phyloP scores from a whole-genome alignment of 35 echinoderm and acorn worm genomes.

The Heliocidaris erythrogramma region DNA sequence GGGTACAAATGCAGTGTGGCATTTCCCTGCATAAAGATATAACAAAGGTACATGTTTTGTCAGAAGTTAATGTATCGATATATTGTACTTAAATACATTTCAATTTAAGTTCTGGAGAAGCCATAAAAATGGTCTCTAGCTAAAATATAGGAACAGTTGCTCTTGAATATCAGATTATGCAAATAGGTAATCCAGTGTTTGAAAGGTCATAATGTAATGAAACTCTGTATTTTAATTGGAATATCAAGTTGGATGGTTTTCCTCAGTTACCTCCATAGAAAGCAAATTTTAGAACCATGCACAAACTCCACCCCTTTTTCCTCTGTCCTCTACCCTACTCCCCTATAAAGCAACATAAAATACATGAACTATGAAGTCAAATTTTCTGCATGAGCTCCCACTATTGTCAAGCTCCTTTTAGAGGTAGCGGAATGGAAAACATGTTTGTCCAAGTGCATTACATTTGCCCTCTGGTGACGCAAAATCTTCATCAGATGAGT shows the following conservation, averaged over 20 bases:
- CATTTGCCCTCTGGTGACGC: background rate
- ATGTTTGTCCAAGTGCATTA: background rate
- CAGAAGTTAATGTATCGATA: no score
- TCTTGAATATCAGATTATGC: no score
- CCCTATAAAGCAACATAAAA: background rate
- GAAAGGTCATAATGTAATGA: no score
- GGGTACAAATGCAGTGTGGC: slow-evolving; percentile 97
- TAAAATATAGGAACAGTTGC: no score
- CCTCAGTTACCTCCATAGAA: no score
- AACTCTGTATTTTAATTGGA: no score
- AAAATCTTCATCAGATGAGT: background rate
- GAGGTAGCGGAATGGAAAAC: background rate
- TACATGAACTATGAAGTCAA: background rate
- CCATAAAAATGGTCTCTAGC: no score
- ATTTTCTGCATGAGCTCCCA: background rate
- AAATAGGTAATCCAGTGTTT: no score
- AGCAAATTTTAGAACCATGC: background rate
- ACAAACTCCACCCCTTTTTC: background rate
- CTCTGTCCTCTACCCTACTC: background rate
- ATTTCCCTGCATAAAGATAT: slow-evolving; percentile 83
- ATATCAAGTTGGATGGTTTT: no score
- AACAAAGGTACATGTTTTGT: background rate
- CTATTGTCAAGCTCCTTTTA: background rate
- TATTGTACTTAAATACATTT: no score
- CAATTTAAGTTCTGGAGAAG: no score